Evolutionary conservation across 2,888 invertebrate species (phyloP).

Genomic region (Hypena proboscidalis): DNA sequence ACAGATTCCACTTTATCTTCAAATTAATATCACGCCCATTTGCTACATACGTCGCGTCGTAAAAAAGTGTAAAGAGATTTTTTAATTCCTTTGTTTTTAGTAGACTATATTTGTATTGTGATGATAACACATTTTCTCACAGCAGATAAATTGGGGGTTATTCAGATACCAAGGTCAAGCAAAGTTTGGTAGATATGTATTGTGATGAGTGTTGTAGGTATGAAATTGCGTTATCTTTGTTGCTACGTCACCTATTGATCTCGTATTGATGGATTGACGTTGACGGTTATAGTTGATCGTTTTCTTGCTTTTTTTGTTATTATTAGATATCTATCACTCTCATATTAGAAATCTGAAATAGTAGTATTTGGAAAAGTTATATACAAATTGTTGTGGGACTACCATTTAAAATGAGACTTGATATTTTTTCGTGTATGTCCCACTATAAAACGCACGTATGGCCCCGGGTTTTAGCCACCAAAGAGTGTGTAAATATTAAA

Average conservation of each 20-base stretch:
- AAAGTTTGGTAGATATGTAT: slow-evolving; percentile 15
- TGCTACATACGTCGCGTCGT: too few species aligned
- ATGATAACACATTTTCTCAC: slow-evolving; percentile 18
- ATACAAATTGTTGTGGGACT: too few species aligned
- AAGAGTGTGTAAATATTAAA: too few species aligned
- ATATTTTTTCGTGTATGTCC: too few species aligned
- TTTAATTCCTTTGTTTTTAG: slow-evolving; percentile 5
- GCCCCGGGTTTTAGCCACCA: too few species aligned
- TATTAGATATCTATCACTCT: too few species aligned
- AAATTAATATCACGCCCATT: too few species aligned
- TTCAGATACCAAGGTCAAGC: slow-evolving; percentile 36
- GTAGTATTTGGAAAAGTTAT: too few species aligned
- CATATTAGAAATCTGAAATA: too few species aligned
- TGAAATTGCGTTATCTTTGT: slow-evolving; percentile 34
- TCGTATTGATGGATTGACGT: slow-evolving; percentile 33
- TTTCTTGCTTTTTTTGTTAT: slow-evolving; percentile 33
- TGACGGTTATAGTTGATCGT: slow-evolving; percentile 29
- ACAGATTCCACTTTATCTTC: too few species aligned
- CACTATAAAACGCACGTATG: too few species aligned
- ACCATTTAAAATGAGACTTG: too few species aligned
- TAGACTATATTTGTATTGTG: slow-evolving; percentile 3
- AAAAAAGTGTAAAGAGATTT: slow-evolving; percentile 1
- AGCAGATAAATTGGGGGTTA: slow-evolving; percentile 19
- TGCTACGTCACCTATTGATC: slow-evolving; percentile 58
- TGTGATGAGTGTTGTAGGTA: slow-evolving; percentile 14